phyloP scores from a whole-genome alignment of 2,797 vertebrate species.

The Gymnothorax javanicus region DNA sequence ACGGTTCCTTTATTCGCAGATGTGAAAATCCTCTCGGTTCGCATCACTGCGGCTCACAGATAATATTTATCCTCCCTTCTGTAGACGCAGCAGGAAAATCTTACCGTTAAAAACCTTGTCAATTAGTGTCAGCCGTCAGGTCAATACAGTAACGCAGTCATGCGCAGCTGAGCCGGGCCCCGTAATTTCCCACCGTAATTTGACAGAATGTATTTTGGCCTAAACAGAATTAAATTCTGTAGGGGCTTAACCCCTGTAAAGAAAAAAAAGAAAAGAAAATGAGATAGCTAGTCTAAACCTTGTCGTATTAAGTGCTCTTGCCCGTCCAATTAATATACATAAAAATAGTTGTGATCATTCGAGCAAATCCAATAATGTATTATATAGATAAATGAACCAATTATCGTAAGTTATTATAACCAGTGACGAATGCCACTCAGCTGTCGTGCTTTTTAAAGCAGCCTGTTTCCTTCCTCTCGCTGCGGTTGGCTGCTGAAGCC shows the following conservation, averaged over 20 bases:
- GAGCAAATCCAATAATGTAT: conserved; percentile 55
- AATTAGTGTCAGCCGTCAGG: conserved; percentile 57
- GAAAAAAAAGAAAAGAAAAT: conserved; percentile 30
- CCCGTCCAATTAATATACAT: conserved; percentile 62
- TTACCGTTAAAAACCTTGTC: conserved; percentile 58
- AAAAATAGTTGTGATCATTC: conserved; percentile 58
- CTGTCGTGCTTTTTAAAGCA: conserved; percentile 35
- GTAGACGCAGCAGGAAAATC: conserved; percentile 48
- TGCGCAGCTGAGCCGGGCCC: background rate
- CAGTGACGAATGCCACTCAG: conserved; percentile 47
- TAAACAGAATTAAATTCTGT: conserved; percentile 13
- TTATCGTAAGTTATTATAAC: conserved; percentile 57
- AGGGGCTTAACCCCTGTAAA: background rate
- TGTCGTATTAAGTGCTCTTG: conserved; percentile 55
- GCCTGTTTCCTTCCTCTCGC: conserved; percentile 30
- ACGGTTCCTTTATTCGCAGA: conserved; percentile 54
- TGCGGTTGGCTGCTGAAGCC: conserved; percentile 40
- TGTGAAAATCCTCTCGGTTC: conserved; percentile 42
- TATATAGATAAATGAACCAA: conserved; percentile 57
- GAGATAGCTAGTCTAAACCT: conserved; percentile 37
- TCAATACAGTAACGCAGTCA: conserved; percentile 42
- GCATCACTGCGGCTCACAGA: conserved; percentile 59
- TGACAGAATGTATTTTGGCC: background rate
- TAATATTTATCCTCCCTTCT: conserved; percentile 64
- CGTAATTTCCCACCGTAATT: background rate